phyloP scores from a whole-genome alignment of 2,888 invertebrate genomes.

The Gandaritis pyraliata region DNA sequence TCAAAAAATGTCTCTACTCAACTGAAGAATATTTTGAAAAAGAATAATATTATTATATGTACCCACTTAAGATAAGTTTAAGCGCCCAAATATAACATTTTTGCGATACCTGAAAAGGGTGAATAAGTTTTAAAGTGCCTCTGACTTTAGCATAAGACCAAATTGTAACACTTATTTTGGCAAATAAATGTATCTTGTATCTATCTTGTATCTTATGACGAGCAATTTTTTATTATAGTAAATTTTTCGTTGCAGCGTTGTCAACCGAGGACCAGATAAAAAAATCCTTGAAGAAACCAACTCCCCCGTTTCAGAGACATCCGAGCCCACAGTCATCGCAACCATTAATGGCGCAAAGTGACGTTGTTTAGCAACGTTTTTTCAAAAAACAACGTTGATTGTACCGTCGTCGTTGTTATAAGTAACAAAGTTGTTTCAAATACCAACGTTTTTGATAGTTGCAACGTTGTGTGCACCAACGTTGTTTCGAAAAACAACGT shows the following conservation, averaged over 20 bases:
- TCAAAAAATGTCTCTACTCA: too few species aligned
- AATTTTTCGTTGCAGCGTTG: conserved; percentile 53
- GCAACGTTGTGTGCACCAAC: not conserved
- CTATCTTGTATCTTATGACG: too few species aligned
- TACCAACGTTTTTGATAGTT: not conserved
- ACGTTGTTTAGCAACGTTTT: conserved; percentile 2
- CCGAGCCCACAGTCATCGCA: conserved; percentile 62
- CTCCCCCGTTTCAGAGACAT: conserved; percentile 61
- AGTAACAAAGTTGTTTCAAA: not conserved
- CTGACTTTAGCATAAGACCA: too few species aligned
- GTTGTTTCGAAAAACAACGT: not conserved
- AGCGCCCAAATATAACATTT: too few species aligned
- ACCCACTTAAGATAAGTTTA: too few species aligned
- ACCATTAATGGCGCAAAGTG: conserved; percentile 65
- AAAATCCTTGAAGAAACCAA: conserved; percentile 71
- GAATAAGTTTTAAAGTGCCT: too few species aligned
- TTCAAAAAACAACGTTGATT: not conserved
- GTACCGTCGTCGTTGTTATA: not conserved
- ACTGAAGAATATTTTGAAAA: too few species aligned
- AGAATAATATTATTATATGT: too few species aligned
- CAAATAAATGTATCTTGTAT: too few species aligned
- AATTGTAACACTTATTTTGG: too few species aligned
- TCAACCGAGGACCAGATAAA: conserved; percentile 66
- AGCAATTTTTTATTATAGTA: too few species aligned
- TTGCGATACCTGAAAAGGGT: too few species aligned